Percentiles rank a stretch among this genome's conserved stretches.
Conservation (phyloP, 2,113 vertebrate genomes). For the Pluvialis apricaria region DNA sequence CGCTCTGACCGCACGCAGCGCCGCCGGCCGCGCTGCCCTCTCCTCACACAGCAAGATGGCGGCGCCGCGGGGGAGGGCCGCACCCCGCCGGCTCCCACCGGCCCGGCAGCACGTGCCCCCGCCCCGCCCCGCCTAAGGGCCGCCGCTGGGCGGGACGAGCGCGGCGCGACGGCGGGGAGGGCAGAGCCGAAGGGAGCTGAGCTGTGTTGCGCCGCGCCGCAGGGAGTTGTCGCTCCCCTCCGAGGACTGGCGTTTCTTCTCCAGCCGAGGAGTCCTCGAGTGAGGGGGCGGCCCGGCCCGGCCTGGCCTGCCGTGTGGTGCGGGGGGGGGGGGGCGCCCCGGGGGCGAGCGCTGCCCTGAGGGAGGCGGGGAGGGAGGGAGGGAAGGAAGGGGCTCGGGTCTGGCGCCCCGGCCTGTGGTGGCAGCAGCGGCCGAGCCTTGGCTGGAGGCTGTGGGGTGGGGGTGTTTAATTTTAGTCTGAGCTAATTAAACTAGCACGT, state of each 20-base stretch:
- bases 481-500: not conserved
- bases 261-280: accelerated
- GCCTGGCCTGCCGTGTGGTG: not conserved
- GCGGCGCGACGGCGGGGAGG: too few relatives aligned
- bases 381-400: not conserved
- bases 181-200: not conserved
- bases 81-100: accelerated
- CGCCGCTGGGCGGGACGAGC: too few relatives aligned
- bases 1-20: not conserved
- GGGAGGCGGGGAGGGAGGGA: too few relatives aligned
- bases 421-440: accelerated
- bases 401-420: not conserved
- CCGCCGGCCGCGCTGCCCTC: not conserved
- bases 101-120: not conserved
- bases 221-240: accelerated
- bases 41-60: accelerated
- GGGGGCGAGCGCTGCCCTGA: not conserved
- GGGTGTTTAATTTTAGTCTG: accelerated
- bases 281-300: not conserved
- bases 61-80: accelerated
- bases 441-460: not conserved
- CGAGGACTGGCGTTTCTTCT: accelerated
- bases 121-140: not conserved
- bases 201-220: not conserved
- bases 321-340: not conserved